These are phyloP conservation scores for Drosophila antonietae DNA, from an alignment of 2,888 invertebrate genomes.

Conservation along the genomic window DNA sequence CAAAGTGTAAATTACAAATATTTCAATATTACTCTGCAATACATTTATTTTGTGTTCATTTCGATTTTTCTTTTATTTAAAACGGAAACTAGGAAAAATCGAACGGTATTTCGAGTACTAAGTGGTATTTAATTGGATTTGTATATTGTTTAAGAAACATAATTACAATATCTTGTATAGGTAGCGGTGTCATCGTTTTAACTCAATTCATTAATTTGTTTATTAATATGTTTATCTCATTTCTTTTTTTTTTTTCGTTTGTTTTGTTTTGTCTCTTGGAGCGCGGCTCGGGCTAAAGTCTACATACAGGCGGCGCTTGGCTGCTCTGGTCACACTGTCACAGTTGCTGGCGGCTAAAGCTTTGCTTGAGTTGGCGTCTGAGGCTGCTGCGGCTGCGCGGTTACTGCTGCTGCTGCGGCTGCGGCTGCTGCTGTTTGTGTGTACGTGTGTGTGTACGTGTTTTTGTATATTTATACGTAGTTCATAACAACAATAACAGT, in stretches of 20 bases:
- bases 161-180: conserved; percentile 46
- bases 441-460: conserved; percentile 17
- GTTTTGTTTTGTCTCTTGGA: conserved; percentile 55
- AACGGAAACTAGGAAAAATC: conserved; percentile 48
- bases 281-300: conserved; percentile 72
- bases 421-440: conserved; percentile 32
- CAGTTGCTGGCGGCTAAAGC: conserved; percentile 55
- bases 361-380: conserved; percentile 73
- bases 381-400: conserved; percentile 49
- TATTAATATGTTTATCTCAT: background rate
- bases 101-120: conserved; percentile 47
- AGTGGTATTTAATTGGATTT: conserved; percentile 42
- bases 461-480: conserved; percentile 51
- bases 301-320: conserved; percentile 59
- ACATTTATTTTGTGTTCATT: conserved; percentile 19
- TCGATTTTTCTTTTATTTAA: conserved; percentile 3
- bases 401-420: conserved; percentile 21
- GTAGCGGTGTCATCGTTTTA: conserved; percentile 54
- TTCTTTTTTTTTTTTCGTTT: conserved; percentile 1
- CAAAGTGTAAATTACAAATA: conserved; percentile 83
- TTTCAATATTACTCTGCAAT: conserved; percentile 57
- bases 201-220: conserved; percentile 29
- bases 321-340: conserved; percentile 60
- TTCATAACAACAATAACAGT: conserved; percentile 77
- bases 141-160: conserved; percentile 56